phyloP scores from a whole-genome alignment of 2,113 vertebrate genomes.

The Ceuthmochares aereus region DNA sequence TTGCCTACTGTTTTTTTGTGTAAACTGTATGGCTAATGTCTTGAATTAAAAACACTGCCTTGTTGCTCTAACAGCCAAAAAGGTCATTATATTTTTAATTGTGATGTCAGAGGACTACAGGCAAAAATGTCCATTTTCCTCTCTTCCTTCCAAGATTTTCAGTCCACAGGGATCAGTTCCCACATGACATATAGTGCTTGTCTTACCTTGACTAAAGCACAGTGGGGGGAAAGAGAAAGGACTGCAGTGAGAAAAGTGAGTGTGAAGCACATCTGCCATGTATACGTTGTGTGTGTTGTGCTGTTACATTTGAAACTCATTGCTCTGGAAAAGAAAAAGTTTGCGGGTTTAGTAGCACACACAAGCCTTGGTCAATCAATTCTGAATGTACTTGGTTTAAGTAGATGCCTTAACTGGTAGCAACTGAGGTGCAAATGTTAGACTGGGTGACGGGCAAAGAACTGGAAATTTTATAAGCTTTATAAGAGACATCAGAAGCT shows the following conservation, averaged over 20 bases:
- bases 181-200: fast-evolving
- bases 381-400: background rate
- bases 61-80: background rate
- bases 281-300: background rate
- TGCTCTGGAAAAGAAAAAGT: background rate
- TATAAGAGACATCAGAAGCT: background rate
- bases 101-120: background rate
- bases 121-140: background rate
- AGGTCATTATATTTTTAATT: background rate
- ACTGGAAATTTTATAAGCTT: background rate
- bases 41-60: background rate
- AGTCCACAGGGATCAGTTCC: background rate
- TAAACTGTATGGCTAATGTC: background rate
- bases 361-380: background rate
- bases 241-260: fast-evolving
- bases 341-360: background rate
- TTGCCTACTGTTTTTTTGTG: background rate
- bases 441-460: background rate
- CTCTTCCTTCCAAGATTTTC: background rate
- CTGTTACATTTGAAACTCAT: background rate
- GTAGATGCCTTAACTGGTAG: background rate
- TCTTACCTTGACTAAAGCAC: background rate
- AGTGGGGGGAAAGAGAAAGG: background rate
- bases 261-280: background rate
- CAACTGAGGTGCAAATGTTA: background rate